Evolutionary conservation across 2,113 vertebrate genomes (phyloP).

Genomic region (Irena cyanogastra): DNA sequence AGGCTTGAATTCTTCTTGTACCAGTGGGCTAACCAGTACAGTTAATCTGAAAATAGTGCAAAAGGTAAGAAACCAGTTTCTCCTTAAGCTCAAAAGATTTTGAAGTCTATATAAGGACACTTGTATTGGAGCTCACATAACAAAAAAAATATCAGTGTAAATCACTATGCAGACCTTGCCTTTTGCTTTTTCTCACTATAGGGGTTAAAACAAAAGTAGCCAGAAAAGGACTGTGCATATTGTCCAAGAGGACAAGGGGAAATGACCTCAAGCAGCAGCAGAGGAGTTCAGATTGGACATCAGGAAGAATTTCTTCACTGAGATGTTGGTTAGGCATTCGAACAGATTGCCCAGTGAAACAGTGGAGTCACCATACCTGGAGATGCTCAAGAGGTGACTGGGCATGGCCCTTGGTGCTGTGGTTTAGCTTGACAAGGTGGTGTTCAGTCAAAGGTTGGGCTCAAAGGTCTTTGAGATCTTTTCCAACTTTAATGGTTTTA

Average conservation of each 20-base stretch:
- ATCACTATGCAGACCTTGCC: not conserved
- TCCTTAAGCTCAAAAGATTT: not conserved
- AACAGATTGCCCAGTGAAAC: not conserved
- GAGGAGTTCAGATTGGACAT: not conserved
- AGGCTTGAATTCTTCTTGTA: not conserved
- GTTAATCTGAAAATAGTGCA: not conserved
- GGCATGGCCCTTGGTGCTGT: not conserved
- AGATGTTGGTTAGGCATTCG: not conserved
- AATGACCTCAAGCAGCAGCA: not conserved
- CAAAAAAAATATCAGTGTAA: not conserved
- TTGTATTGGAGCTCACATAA: not conserved
- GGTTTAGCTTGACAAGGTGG: not conserved
- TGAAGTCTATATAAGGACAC: not conserved
- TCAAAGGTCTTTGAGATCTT: not conserved
- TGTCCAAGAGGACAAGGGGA: not conserved
- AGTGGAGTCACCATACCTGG: not conserved
- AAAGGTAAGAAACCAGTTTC: not conserved
- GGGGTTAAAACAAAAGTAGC: not conserved
- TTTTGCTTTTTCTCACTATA: not conserved
- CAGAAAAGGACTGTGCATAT: not conserved
- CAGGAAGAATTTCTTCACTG: accelerated
- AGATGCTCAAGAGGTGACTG: not conserved
- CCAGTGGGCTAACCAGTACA: accelerated
- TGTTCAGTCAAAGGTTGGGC: not conserved
- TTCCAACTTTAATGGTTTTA: not conserved